Conservation (phyloP, 2,888 invertebrate species). For the Caenorhabditis sulstoni region DNA sequence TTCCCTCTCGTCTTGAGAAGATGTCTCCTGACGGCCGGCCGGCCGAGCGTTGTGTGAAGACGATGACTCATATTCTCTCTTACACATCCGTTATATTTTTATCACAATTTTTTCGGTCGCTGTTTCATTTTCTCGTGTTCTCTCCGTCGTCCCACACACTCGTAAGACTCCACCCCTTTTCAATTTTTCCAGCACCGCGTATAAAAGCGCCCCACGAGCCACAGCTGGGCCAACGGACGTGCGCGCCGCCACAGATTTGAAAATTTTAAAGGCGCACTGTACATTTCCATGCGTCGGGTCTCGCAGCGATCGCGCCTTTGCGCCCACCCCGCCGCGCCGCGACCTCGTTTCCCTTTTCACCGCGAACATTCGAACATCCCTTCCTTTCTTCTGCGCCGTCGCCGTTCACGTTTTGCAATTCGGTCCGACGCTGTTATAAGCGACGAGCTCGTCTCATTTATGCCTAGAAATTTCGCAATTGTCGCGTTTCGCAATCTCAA, state of each 20-base stretch:
- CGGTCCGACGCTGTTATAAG: too few relatives aligned
- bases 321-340: conserved; percentile 17
- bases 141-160: too few relatives aligned
- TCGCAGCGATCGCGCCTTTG: background rate
- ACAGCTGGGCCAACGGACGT: too few relatives aligned
- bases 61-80: background rate
- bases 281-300: background rate
- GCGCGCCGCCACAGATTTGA: too few relatives aligned
- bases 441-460: background rate
- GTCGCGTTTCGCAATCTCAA: background rate
- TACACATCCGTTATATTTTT: conserved; percentile 10
- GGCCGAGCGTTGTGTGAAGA: conserved; percentile 1
- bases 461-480: background rate
- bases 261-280: too few relatives aligned
- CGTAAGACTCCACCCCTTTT: too few relatives aligned
- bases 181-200: too few relatives aligned
- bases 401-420: too few relatives aligned
- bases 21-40: conserved; percentile 19
- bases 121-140: too few relatives aligned
- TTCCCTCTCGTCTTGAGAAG: background rate
- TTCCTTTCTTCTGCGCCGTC: background rate
- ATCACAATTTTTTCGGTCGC: background rate
- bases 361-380: background rate
- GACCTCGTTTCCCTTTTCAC: background rate
- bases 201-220: too few relatives aligned